Evolutionary conservation across 2,797 vertebrate genomes (phyloP).

Genomic region (Tragopan temminckii): DNA sequence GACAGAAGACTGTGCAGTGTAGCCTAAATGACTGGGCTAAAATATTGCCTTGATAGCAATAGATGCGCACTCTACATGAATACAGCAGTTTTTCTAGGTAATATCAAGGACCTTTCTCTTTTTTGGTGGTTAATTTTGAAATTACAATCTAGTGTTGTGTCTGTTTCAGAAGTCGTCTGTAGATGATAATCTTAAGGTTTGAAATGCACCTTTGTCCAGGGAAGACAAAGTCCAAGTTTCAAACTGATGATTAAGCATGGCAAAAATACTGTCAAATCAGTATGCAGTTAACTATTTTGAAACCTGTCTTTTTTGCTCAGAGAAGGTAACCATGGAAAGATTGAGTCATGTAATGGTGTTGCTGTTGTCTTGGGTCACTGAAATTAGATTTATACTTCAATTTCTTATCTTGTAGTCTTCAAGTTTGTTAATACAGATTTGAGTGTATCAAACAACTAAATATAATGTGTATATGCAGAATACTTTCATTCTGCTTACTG

Average conservation of each 20-base stretch:
- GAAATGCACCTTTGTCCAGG: background rate
- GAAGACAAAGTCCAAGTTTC: background rate
- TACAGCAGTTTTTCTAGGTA: background rate
- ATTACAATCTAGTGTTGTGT: background rate
- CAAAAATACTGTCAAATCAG: background rate
- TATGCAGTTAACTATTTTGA: background rate
- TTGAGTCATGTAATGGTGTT: background rate
- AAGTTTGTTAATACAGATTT: background rate
- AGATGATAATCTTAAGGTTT: background rate
- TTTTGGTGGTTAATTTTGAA: background rate
- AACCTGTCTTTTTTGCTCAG: background rate
- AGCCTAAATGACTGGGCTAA: background rate
- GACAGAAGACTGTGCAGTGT: background rate
- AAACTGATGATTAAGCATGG: background rate
- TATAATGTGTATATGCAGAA: background rate
- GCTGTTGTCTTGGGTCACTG: background rate
- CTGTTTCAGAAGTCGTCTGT: background rate
- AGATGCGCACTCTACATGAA: background rate
- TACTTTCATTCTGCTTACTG: background rate
- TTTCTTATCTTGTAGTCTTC: background rate
- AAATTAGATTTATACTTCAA: background rate
- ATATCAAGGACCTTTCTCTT: background rate
- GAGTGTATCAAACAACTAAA: background rate
- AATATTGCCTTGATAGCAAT: background rate
- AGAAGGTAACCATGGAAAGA: background rate